These are phyloP conservation scores for Notothenia coriiceps DNA, from an alignment of 2,113 vertebrate genomes.

Conservation along the genomic window DNA sequence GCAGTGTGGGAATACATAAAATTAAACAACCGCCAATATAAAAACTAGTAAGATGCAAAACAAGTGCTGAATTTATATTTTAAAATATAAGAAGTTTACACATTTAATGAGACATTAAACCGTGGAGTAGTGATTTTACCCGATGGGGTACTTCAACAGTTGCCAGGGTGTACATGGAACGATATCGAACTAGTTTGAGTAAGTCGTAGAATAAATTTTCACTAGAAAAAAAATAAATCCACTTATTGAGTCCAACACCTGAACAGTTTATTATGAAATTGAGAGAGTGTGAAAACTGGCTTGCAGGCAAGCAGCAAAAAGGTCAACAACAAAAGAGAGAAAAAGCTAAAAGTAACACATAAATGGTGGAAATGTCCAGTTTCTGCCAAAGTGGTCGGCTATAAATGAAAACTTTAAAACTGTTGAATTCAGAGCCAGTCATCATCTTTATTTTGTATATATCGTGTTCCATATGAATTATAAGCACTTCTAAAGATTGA, in stretches of 20 bases:
- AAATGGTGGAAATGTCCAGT: not conserved
- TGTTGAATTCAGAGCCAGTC: slow-evolving; percentile 7
- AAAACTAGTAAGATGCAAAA: not conserved
- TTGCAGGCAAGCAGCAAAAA: not conserved
- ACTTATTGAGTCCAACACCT: not conserved
- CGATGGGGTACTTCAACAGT: not conserved
- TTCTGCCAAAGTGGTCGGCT: not conserved
- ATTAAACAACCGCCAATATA: not conserved
- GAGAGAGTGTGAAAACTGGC: not conserved
- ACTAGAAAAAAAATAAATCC: not conserved
- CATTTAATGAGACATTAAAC: not conserved
- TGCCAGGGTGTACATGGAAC: not conserved
- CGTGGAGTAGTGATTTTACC: not conserved
- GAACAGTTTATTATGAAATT: not conserved
- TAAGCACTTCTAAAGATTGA: slow-evolving; percentile 23
- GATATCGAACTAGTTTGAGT: not conserved
- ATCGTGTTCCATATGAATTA: not conserved
- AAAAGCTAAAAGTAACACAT: not conserved
- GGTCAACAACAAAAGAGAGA: not conserved
- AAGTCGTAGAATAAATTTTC: no score
- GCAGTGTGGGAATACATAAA: not conserved
- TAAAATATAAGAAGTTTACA: not conserved
- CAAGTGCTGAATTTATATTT: not conserved
- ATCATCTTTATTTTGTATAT: slow-evolving; percentile 7
- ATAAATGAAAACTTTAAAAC: not conserved